Base-by-base conservation (phyloP, 2,113 vertebrate species). In the Lamprologus speciosus region DNA sequence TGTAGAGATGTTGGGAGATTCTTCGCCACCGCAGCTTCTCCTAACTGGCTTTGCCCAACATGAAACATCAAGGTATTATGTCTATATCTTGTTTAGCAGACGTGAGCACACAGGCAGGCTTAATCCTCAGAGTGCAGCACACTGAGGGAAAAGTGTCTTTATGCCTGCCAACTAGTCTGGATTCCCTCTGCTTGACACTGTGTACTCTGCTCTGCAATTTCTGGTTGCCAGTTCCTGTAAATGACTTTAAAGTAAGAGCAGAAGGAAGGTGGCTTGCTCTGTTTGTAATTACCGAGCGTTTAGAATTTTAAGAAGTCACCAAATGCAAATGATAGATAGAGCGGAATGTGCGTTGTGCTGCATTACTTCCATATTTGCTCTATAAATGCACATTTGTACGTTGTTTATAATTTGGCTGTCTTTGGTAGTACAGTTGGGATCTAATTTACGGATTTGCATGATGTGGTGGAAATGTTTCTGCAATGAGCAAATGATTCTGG, bases 1-100 rank as follows among this genome's bases (percentile, higher is more conserved):
- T 14, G 60, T 23, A 47, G 21, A 80, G 63, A 35, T 63, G 75
- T 79, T 73, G 45, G 83, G 85, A 81, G 58, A 40, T 79, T 80
- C 35, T 63, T 82, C n/a, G 3, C 87, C 23, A 13, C 45, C 4
- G 55, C 58, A 73, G 53, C 51, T 8, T 55, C 40, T 85, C 54
- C 81, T 79, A 50, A 84, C 81, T 84, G 83, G 51, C 82, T 90
- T 50, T 12, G 60, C 68, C 63, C 80, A n/a, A 81, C 79, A 81
- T 80, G 45, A 82, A 85, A 88, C 68, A 88, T 88, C 83, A 87
- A 93, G 92, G 90, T 92, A 83, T 91, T 93, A 88, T 84, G 87
- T 63, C 55, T 94, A 55, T 89, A 90, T 95, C 92, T 87, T 85
- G 87, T 93, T 94, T 50, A 91, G 92, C 91, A 91, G 93, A 94